A percentile compares a stretch with the other conserved stretches of the same genome.
phyloP scores from a whole-genome alignment of 2,113 vertebrate genomes.

The Rostratula benghalensis region DNA sequence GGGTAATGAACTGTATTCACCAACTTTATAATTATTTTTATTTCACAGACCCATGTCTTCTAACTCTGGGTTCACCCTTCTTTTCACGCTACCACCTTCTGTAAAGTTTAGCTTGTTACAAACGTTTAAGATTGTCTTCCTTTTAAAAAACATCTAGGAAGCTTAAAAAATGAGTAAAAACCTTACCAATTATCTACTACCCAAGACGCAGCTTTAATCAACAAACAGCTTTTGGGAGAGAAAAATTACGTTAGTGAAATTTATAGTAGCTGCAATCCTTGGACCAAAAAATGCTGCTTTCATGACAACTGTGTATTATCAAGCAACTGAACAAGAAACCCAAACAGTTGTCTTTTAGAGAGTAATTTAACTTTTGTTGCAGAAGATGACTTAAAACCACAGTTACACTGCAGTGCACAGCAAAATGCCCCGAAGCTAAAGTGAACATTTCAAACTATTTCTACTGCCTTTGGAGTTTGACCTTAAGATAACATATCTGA shows the following conservation, averaged over 20 bases:
- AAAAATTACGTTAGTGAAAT: neutral
- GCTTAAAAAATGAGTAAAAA: neutral
- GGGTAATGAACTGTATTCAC: neutral
- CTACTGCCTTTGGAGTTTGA: neutral
- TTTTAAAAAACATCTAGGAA: neutral
- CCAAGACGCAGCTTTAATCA: neutral
- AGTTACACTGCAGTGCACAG: neutral
- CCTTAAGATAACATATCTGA: neutral
- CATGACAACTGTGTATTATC: neutral
- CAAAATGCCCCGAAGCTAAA: neutral
- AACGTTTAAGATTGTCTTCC: neutral
- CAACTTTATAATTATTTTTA: neutral
- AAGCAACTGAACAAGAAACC: conserved; percentile 11
- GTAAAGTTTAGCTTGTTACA: neutral
- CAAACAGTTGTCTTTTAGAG: neutral
- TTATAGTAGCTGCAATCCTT: neutral
- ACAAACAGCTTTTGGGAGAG: neutral
- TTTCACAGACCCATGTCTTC: neutral
- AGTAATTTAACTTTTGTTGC: neutral
- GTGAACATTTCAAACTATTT: neutral
- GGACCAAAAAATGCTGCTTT: neutral
- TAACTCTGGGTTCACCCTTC: neutral
- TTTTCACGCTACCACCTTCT: neutral
- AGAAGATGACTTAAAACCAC: conserved; percentile 23
- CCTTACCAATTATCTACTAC: neutral